phyloP scores from a whole-genome alignment of 1,140 invertebrate species.

The Trichonephila inaurata region DNA sequence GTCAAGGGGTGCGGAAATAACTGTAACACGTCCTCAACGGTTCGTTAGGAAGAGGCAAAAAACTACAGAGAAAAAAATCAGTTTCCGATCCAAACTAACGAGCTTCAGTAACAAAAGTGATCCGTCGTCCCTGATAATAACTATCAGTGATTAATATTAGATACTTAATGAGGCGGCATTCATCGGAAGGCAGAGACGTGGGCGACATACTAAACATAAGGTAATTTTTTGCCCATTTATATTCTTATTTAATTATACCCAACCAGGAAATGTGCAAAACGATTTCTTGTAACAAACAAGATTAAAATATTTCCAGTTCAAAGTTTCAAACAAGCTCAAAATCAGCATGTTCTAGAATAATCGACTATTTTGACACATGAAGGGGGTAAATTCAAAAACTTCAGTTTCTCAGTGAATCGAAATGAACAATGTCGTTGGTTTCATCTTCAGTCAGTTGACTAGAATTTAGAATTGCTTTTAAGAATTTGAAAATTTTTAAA shows the following conservation, averaged over 20 bases:
- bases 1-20: neutral
- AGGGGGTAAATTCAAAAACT: too few species aligned
- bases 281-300: too few species aligned
- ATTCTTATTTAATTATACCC: neutral
- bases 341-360: too few species aligned
- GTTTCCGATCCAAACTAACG: neutral
- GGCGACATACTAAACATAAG: neutral
- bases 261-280: neutral
- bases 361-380: too few species aligned
- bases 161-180: conserved; percentile 7
- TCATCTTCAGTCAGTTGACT: too few species aligned
- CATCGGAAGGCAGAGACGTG: neutral
- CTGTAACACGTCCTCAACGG: conserved; percentile 1
- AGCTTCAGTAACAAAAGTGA: neutral
- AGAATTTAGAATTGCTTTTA: too few species aligned
- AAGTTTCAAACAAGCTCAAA: too few species aligned
- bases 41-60: neutral
- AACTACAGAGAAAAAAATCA: neutral
- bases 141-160: conserved; percentile 44
- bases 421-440: too few species aligned
- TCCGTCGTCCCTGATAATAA: neutral
- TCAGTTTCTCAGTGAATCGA: too few species aligned
- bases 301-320: too few species aligned
- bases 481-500: too few species aligned
- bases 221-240: neutral